phyloP scores from a whole-genome alignment of 1,140 invertebrate genomes.

The Lordiphosa collinella region DNA sequence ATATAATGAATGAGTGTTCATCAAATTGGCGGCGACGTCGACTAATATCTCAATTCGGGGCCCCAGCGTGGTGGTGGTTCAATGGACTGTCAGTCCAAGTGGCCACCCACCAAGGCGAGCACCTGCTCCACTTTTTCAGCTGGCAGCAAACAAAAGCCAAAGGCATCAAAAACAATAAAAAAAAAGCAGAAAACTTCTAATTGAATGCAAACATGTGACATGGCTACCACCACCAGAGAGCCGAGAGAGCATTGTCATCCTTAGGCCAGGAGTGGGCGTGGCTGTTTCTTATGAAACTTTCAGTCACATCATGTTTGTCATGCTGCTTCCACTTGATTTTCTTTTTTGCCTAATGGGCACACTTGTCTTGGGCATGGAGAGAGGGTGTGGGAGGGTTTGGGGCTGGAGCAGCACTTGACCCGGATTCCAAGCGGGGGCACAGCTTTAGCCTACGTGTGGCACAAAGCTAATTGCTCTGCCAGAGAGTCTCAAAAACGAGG shows the following conservation, averaged over 20 bases:
- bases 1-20: slow-evolving; percentile 79
- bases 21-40: slow-evolving; percentile 72
- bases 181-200: slow-evolving; percentile 55
- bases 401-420: slow-evolving; percentile 61
- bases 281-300: slow-evolving; percentile 37
- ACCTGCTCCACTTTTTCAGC: slow-evolving; percentile 36
- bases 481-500: not conserved
- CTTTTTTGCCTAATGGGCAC: slow-evolving; percentile 62
- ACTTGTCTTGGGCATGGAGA: slow-evolving; percentile 41
- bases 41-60: slow-evolving; percentile 70
- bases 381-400: not conserved
- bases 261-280: not conserved
- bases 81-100: slow-evolving; percentile 30
- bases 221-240: not conserved
- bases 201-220: slow-evolving; percentile 69
- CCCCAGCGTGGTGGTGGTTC: slow-evolving; percentile 24
- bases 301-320: slow-evolving; percentile 39
- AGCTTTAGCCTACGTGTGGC: slow-evolving; percentile 33
- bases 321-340: slow-evolving; percentile 41
- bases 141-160: slow-evolving; percentile 52
- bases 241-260: not conserved
- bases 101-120: slow-evolving; percentile 52
- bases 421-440: not conserved
- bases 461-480: slow-evolving; percentile 51
- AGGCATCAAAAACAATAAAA: slow-evolving; percentile 18